Evolutionary conservation across 1,140 invertebrate genomes (phyloP), one percentile per base, ranked within the genome.

Genomic region (Trigoniulus corallinus): DNA sequence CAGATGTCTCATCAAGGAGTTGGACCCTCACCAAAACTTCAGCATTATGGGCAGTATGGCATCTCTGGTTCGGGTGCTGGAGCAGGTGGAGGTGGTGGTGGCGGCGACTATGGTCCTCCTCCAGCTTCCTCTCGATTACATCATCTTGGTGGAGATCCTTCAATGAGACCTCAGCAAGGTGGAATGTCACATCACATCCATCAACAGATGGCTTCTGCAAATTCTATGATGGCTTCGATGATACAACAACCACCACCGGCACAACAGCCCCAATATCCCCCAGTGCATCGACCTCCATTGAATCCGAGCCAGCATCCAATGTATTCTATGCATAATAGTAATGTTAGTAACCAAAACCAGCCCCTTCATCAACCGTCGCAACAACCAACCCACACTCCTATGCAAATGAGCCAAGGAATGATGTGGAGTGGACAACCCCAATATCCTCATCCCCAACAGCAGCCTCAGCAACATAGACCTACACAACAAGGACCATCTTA

Each of bases 221-320:
- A 22, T 10, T n/a, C 15, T 3, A 42, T 51, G 40, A n/a, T n/a
- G n/a, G n/a, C n/a, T 24, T 23, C 54, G 34, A 43, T 53, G 48
- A 27, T 24, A 12, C 26, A 39, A n/a, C 52, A 25, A 12, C 52
- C n/a, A 46, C n/a, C 45, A 52, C 23, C 24, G 22, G 45, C n/a
- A n/a, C 52, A 47, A 4, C 53, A 48, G 29, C 43, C 12, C 24
- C 43, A 53, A 18, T 46, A 54, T 23, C 20, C 29, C 25, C 34
- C 10, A 21, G 15, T 54, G 34, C 53, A 53, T 46, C 52, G 42
- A 37, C 48, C 4, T 43, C 41, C 29, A 40, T 2, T 45, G 18
- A 47, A 51, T 51, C 50, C 50, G 50, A 51, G 50, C 50, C 50
- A 51, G 18, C 50, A 51, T 20, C 7, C 50, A n/a, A 22, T 51